Conservation (phyloP, 2,888 invertebrate genomes). For the Scaptomyza flava region DNA sequence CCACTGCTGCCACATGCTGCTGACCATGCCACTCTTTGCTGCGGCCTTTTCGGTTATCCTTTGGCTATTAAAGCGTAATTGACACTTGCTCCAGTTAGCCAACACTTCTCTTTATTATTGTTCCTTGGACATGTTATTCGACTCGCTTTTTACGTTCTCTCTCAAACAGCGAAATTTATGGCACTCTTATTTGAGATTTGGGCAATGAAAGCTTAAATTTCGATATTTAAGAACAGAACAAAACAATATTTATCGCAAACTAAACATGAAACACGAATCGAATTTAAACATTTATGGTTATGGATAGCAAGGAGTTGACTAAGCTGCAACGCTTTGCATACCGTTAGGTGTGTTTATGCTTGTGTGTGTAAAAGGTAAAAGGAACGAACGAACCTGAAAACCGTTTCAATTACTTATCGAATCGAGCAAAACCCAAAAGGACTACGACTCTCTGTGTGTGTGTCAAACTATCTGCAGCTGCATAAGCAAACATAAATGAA, state of each 20-base stretch:
- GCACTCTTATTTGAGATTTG: background rate
- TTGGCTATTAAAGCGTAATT: conserved; percentile 77
- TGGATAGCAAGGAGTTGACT: conserved; percentile 6
- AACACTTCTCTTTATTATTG: conserved; percentile 30
- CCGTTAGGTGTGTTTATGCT: background rate
- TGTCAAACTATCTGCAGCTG: conserved; percentile 51
- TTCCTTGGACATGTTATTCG: conserved; percentile 10
- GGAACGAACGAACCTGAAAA: conserved; percentile 46
- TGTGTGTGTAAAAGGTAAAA: background rate
- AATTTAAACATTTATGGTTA: conserved; percentile 32
- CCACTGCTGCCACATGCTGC: conserved; percentile 43
- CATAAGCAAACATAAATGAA: conserved; percentile 67
- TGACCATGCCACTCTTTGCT: conserved; percentile 75
- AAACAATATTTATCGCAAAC: background rate
- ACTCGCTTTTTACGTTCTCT: background rate
- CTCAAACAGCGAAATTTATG: conserved; percentile 18
- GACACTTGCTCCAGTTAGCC: conserved; percentile 67
- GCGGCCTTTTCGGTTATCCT: conserved; percentile 78
- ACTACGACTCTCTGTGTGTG: conserved; percentile 43
- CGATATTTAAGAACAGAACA: background rate
- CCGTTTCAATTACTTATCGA: conserved; percentile 57
- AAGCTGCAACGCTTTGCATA: background rate
- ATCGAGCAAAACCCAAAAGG: conserved; percentile 46
- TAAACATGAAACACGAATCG: background rate
- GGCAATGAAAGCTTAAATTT: background rate